Percentiles rank a stretch among this genome's conserved stretches.
Evolutionary conservation across 2,113 vertebrate species (phyloP).

Genomic region (Mobula birostris): DNA sequence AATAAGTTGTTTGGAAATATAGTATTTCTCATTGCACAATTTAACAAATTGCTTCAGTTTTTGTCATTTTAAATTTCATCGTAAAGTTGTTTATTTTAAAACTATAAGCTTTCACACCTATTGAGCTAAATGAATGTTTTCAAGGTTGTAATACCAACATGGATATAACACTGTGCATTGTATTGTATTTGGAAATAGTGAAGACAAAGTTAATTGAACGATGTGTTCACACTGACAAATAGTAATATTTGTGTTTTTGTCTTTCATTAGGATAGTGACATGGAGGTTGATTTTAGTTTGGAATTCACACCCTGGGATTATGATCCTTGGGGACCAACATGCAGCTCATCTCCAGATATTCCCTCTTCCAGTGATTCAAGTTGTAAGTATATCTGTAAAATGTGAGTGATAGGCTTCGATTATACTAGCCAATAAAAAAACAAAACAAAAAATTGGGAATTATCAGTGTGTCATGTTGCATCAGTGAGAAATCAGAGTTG

Average conservation of each 20-base stretch:
- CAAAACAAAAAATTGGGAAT: too few species aligned
- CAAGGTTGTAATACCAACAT: not conserved
- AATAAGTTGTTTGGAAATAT: not conserved
- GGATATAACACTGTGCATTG: not conserved
- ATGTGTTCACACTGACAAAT: not conserved
- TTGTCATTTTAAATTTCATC: not conserved
- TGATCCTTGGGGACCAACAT: not conserved
- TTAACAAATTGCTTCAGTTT: not conserved
- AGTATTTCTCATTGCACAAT: not conserved
- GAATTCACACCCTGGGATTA: not conserved
- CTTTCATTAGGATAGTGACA: conserved; percentile 9
- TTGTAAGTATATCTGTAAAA: too few species aligned
- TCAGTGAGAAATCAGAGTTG: not conserved
- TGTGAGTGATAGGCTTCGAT: not conserved
- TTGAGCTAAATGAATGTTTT: not conserved
- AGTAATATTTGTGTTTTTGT: not conserved
- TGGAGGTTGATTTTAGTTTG: conserved; percentile 33
- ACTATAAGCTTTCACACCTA: not conserved
- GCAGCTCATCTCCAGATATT: not conserved
- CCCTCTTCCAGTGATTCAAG: not conserved
- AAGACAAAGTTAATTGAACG: not conserved
- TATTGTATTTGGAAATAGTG: not conserved
- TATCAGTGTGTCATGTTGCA: not conserved
- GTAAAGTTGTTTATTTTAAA: not conserved
- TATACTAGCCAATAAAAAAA: too few species aligned